Evolutionary conservation across 2,113 vertebrate genomes (phyloP), one percentile per base, ranked within the genome.

Genomic region (Oenanthe melanoleuca): DNA sequence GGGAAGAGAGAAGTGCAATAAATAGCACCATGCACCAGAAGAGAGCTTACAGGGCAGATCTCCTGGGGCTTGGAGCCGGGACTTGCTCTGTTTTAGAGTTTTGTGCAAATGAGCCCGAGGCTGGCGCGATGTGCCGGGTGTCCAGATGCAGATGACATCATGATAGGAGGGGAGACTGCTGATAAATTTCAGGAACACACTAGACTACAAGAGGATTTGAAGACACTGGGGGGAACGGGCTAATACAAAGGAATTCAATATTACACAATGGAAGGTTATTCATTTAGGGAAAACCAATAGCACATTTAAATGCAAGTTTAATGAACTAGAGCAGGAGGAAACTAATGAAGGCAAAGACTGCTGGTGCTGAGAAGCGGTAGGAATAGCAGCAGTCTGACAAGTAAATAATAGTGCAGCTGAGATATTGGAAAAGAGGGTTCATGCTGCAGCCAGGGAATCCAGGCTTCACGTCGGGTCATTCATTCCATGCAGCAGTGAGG

Each of bases 101-200:
- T 47, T 89, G 38, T 49, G 34, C 45, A 75, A 91, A 69, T 9
- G 66, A 95, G 74, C 40, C 73, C 1, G 0, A 56, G 61, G 83
- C 28, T 85, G 93, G 91, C n/a, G 4, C 1, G 0, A 83, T 60
- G 15, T 37, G 45, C 78, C 3, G 61, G 60, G 73, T 72, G 71
- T 95, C 89, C 94, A 96, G 96, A 88, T 93, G 91, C 31, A 0
- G 84, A 86, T 97, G 88, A 96, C 95, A 86, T 96, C 91, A 95
- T 92, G 92, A 71, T 78, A 95, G 89, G 85, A 97, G 52, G 44
- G 86, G 93, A 95, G 80, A 57, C 95, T 79, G 94, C 92, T 87
- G 96, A 96, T 94, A 94, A 80, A 94, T 92, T 89, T 96, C 80
- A 90, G 93, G 94, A 97, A 93, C 34, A 11, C 91, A 91, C 77